Conservation (phyloP, 2,888 invertebrate genomes). For the Cetonia aurata region DNA sequence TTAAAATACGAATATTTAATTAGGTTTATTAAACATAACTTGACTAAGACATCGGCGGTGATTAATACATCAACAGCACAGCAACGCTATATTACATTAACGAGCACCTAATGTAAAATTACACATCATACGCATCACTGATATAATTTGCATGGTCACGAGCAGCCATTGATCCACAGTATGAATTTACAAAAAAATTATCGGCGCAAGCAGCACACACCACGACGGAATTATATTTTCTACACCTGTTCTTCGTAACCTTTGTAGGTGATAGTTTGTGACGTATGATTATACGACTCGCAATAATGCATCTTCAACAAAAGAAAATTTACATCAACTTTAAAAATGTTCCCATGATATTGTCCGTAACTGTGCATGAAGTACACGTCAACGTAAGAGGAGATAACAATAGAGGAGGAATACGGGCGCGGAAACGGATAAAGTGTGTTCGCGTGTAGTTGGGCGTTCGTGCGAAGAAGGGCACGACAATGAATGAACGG, state of each 20-base stretch:
- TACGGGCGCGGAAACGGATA: constrained; percentile 43
- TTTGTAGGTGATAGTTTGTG: constrained; percentile 25
- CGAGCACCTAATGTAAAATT: constrained; percentile 7
- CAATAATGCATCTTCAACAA: constrained; percentile 30
- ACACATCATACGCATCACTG: constrained; percentile 3
- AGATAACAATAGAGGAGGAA: constrained; percentile 36
- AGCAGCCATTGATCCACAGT: constrained; percentile 19
- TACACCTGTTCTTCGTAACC: constrained; percentile 21
- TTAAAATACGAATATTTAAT: too few species aligned
- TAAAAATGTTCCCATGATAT: constrained; percentile 37
- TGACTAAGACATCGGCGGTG: too few species aligned
- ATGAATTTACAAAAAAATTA: constrained; percentile 15
- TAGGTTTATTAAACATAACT: too few species aligned
- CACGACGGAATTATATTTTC: constrained; percentile 16
- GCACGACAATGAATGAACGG: constrained; percentile 52
- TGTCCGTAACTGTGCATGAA: constrained; percentile 30
- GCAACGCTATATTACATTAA: too few species aligned
- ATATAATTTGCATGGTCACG: constrained; percentile 26
- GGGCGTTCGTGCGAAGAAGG: constrained; percentile 52
- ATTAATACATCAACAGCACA: too few species aligned
- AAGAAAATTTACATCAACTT: constrained; percentile 24
- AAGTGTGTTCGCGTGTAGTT: constrained; percentile 49
- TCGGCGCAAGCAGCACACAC: constrained; percentile 4
- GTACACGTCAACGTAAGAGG: constrained; percentile 28
- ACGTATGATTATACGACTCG: constrained; percentile 16